Percentiles rank a stretch among this genome's conserved stretches.
Conservation (phyloP, 1,140 invertebrate species). For the Lucilia cuprina region DNA sequence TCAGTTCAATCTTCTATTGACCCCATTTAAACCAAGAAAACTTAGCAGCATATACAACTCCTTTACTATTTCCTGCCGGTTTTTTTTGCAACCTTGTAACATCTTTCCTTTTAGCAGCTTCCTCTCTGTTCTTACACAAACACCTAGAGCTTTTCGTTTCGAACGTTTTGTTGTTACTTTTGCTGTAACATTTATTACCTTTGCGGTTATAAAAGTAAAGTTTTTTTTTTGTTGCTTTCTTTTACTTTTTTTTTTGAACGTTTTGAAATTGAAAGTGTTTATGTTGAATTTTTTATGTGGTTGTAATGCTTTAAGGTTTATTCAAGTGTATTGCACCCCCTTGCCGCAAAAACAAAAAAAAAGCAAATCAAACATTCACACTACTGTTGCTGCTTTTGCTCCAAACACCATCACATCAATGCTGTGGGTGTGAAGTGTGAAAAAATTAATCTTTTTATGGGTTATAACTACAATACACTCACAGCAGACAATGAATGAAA, state of each 20-base stretch:
- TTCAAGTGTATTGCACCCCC: neutral
- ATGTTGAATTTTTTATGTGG: conserved; percentile 3
- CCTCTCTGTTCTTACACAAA: neutral
- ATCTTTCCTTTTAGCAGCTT: neutral
- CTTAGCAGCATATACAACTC: neutral
- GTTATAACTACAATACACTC: neutral
- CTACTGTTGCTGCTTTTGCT: too few relatives aligned
- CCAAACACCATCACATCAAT: neutral
- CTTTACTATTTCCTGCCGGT: neutral
- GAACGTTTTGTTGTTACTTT: neutral
- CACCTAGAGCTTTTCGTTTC: neutral
- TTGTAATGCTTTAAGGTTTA: conserved; percentile 9
- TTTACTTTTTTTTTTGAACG: neutral
- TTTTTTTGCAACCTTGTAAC: neutral
- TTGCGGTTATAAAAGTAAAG: neutral
- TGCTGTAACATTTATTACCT: neutral
- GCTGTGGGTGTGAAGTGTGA: neutral
- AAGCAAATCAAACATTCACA: too few relatives aligned
- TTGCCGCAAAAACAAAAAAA: neutral
- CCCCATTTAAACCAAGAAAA: neutral
- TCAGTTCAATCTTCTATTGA: neutral
- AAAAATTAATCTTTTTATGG: conserved; percentile 12
- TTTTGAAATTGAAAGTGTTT: conserved; percentile 9
- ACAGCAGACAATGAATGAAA: conserved; percentile 10
- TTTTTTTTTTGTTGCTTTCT: neutral